A percentile compares a stretch with the other conserved stretches of the same genome.
phyloP scores from a whole-genome alignment of 2,797 vertebrate species.

The Lithobates sylvaticus region DNA sequence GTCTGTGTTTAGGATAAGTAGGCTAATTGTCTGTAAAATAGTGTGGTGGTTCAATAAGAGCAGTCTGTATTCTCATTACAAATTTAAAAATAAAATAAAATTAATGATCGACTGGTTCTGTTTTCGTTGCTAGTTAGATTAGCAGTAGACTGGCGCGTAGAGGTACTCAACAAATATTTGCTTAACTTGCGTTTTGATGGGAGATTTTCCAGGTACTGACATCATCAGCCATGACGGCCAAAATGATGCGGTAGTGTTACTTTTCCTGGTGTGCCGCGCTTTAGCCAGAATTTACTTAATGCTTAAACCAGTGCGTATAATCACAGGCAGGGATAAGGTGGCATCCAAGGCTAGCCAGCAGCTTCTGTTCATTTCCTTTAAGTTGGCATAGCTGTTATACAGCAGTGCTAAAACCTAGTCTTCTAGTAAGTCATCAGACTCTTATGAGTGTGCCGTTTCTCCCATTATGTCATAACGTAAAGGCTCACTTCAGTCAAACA shows the following conservation, averaged over 20 bases:
- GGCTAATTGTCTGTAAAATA: too few relatives aligned
- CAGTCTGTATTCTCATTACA: background rate
- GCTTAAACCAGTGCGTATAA: background rate
- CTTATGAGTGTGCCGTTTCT: background rate
- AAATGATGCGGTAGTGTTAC: constrained; percentile 16
- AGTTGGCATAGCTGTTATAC: background rate
- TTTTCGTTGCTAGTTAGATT: constrained; percentile 12
- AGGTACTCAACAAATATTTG: constrained; percentile 30
- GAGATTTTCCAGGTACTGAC: constrained; percentile 28
- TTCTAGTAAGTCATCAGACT: background rate
- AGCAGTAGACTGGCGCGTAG: constrained; percentile 4
- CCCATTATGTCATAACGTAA: constrained; percentile 1
- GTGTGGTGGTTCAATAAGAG: too few relatives aligned
- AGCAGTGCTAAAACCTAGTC: background rate
- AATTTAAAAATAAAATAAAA: background rate
- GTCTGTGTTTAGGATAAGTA: too few relatives aligned
- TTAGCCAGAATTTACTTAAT: background rate
- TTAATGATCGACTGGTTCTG: background rate
- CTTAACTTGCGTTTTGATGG: constrained; percentile 40
- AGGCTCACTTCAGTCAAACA: background rate
- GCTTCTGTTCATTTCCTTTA: background rate
- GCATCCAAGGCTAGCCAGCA: background rate
- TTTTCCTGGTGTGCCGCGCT: constrained; percentile 4
- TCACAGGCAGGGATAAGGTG: background rate
- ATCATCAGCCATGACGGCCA: constrained; percentile 25